A percentile compares a stretch with the other conserved stretches of the same genome.
These are phyloP conservation scores for Notodonta dromedarius DNA, from an alignment of 2,888 invertebrate species.

Conservation along the genomic window DNA sequence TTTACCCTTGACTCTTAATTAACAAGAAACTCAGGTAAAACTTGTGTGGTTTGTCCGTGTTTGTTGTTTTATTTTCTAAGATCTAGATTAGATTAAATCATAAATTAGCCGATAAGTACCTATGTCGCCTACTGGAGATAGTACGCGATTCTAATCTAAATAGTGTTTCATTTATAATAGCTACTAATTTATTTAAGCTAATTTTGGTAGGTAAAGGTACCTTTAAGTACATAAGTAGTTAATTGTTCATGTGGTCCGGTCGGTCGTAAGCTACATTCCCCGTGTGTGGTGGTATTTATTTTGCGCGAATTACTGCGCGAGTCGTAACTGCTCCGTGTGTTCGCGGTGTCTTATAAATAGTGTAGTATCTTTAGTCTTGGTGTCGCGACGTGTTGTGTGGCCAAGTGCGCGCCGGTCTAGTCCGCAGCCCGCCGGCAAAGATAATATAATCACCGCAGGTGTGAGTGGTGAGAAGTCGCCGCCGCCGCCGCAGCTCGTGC, in stretches of 20 bases:
- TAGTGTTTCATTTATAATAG: too few relatives aligned
- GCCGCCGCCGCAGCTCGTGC: conserved; percentile 3
- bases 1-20: too few relatives aligned
- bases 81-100: too few relatives aligned
- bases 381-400: conserved; percentile 11
- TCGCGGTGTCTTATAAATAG: conserved; percentile 7
- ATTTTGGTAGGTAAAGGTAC: too few relatives aligned
- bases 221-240: not conserved
- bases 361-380: conserved; percentile 14
- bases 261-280: not conserved
- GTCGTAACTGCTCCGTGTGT: not conserved
- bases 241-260: not conserved
- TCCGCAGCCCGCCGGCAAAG: not conserved
- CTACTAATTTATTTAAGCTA: too few relatives aligned
- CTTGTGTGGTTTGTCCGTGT: too few relatives aligned
- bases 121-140: too few relatives aligned
- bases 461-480: conserved; percentile 6
- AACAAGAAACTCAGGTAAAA: too few relatives aligned
- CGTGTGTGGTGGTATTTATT: not conserved
- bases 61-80: too few relatives aligned
- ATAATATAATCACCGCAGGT: too few relatives aligned
- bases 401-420: not conserved
- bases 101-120: too few relatives aligned
- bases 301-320: not conserved
- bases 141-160: too few relatives aligned